Conservation (phyloP, 2,888 invertebrate genomes). For the Orchesellides sinensis region DNA sequence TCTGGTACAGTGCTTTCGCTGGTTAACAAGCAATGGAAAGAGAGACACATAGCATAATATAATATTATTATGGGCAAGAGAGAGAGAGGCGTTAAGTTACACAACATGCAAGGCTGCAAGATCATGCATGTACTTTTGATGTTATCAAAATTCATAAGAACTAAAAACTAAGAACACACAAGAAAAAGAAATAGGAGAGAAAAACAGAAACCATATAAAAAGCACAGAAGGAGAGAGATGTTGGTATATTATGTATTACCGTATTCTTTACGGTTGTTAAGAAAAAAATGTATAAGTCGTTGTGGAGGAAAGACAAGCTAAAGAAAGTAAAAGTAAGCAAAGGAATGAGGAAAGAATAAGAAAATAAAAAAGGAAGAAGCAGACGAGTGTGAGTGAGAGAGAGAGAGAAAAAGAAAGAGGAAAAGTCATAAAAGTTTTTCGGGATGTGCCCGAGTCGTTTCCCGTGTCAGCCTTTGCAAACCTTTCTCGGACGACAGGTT, state of each 20-base stretch:
- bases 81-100: slow-evolving; percentile 67
- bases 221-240: not conserved
- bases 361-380: slow-evolving; percentile 33
- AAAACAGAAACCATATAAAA: not conserved
- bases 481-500: slow-evolving; percentile 74
- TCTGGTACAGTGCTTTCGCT: slow-evolving; percentile 34
- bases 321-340: slow-evolving; percentile 50
- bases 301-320: slow-evolving; percentile 41
- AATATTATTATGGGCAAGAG: slow-evolving; percentile 66
- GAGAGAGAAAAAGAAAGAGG: slow-evolving; percentile 45
- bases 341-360: not conserved
- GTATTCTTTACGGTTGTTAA: not conserved
- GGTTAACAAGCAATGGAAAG: slow-evolving; percentile 43
- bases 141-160: slow-evolving; percentile 58
- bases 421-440: slow-evolving; percentile 74
- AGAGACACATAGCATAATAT: slow-evolving; percentile 32
- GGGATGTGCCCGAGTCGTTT: slow-evolving; percentile 74
- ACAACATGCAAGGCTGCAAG: slow-evolving; percentile 42
- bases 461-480: slow-evolving; percentile 73
- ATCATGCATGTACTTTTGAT: slow-evolving; percentile 42
- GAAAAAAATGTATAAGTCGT: slow-evolving; percentile 29
- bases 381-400: slow-evolving; percentile 39
- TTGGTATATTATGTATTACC: not conserved
- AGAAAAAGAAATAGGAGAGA: slow-evolving; percentile 40
- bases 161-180: slow-evolving; percentile 38